phyloP scores from a whole-genome alignment of 2,113 vertebrate genomes.

The Ciconia maguari region DNA sequence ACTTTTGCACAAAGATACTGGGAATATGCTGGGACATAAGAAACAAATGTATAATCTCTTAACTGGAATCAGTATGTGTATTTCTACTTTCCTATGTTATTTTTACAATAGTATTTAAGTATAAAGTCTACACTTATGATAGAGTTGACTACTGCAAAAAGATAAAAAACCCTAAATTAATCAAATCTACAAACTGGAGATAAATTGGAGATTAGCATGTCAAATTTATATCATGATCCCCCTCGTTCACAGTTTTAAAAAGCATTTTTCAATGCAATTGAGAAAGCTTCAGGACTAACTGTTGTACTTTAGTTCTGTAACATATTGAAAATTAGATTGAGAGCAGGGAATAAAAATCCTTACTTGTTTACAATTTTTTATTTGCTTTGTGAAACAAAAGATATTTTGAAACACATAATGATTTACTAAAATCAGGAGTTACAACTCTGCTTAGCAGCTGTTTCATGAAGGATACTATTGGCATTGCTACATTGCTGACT shows the following conservation, averaged over 20 bases:
- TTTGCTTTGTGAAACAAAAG: background rate
- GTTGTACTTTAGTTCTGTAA: background rate
- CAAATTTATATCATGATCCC: background rate
- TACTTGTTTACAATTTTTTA: background rate
- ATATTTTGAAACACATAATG: background rate
- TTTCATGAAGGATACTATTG: background rate
- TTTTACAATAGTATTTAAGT: background rate
- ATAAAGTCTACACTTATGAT: background rate
- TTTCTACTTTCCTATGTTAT: background rate
- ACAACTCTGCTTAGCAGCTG: background rate
- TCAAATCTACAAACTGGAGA: background rate
- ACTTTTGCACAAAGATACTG: background rate
- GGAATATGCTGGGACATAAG: background rate
- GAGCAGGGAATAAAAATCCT: background rate
- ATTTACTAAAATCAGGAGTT: background rate
- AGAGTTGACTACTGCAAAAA: background rate
- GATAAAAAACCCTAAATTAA: background rate
- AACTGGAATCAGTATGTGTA: background rate
- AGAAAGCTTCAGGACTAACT: background rate
- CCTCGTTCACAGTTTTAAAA: background rate
- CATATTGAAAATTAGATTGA: background rate
- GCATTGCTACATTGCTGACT: background rate
- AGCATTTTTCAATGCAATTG: background rate
- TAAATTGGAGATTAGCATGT: background rate
- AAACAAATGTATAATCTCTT: background rate